Conservation (phyloP, 2,113 vertebrate species). For the Serilophus lunatus region DNA sequence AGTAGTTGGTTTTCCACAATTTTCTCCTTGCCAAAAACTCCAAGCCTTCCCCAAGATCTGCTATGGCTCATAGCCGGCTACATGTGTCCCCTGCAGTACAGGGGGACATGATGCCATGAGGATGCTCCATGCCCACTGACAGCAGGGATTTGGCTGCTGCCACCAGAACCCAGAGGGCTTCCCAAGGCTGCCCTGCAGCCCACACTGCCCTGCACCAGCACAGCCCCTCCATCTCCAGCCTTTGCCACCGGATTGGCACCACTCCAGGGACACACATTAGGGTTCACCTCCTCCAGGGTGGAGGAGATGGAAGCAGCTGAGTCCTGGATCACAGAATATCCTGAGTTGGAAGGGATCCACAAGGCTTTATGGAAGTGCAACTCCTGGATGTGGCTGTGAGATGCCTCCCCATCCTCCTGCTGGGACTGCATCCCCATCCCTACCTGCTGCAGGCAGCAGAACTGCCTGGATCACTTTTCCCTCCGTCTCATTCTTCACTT, state of each 20-base stretch:
- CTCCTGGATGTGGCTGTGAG: background rate
- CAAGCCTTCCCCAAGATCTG: background rate
- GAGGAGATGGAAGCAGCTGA: background rate
- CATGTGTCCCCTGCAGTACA: accelerated
- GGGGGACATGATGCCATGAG: accelerated
- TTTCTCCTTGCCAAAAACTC: background rate
- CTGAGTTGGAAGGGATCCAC: background rate
- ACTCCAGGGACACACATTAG: accelerated
- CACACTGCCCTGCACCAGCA: background rate
- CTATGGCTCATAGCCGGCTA: background rate
- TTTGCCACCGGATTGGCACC: accelerated
- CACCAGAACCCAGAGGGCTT: background rate
- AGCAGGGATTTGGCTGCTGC: background rate
- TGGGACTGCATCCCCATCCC: background rate
- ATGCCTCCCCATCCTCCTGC: background rate
- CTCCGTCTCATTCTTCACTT: background rate
- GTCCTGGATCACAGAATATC: background rate
- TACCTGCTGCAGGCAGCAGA: background rate
- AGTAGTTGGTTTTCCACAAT: accelerated
- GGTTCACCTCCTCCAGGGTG: accelerated
- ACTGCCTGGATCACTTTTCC: background rate
- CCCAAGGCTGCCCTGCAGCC: background rate
- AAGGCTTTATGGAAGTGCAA: background rate
- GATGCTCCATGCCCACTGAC: accelerated
- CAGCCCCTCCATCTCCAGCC: background rate